phyloP scores from a whole-genome alignment of 1,140 invertebrate species.

The Drosophila yakuba region DNA sequence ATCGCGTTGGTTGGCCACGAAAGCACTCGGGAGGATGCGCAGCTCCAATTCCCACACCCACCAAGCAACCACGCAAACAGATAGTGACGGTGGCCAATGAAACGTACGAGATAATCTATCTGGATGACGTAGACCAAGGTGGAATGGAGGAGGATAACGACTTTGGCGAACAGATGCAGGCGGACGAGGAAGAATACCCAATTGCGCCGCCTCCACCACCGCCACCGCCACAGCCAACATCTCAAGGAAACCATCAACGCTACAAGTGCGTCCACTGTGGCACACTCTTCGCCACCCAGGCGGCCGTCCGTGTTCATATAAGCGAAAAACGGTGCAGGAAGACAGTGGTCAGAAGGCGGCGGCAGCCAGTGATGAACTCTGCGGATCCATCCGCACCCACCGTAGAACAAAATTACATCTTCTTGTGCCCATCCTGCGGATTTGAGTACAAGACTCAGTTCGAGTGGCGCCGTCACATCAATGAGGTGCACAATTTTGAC shows the following conservation, averaged over 20 bases:
- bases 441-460: slow-evolving; percentile 71
- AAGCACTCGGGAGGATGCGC: slow-evolving; percentile 10
- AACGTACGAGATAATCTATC: slow-evolving; percentile 74
- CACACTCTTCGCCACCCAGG: slow-evolving; percentile 54
- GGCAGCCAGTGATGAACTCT: neutral
- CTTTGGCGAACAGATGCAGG: slow-evolving; percentile 72
- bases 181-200: slow-evolving; percentile 63
- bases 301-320: slow-evolving; percentile 63
- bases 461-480: slow-evolving; percentile 81
- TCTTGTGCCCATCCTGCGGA: slow-evolving; percentile 74
- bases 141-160: slow-evolving; percentile 63
- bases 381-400: slow-evolving; percentile 15
- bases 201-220: neutral
- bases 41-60: neutral
- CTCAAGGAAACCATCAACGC: slow-evolving; percentile 29
- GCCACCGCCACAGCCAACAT: neutral
- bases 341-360: slow-evolving; percentile 1
- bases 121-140: slow-evolving; percentile 63
- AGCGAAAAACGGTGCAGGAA: slow-evolving; percentile 58
- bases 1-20: slow-evolving; percentile 55
- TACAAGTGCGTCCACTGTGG: slow-evolving; percentile 73
- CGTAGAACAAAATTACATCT: slow-evolving; percentile 75
- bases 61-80: slow-evolving; percentile 57
- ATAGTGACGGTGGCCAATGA: slow-evolving; percentile 70
- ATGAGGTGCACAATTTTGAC: slow-evolving; percentile 76